Evolutionary conservation across 2,797 vertebrate species (phyloP), one percentile per base, ranked within the genome.

Genomic region (Tenualosa ilisha): DNA sequence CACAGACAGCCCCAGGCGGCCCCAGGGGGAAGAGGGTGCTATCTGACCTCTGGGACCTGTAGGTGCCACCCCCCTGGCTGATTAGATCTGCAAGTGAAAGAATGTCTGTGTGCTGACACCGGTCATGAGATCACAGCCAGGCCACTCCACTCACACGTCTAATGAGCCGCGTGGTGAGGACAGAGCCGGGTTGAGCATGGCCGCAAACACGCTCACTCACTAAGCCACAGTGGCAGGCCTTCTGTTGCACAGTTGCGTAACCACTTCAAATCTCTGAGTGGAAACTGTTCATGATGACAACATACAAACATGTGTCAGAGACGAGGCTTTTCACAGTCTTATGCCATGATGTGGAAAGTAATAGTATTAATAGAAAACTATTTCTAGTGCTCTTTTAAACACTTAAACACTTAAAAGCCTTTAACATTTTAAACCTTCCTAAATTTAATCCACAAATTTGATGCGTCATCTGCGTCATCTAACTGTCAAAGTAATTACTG

Each of bases 11-110:
- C 85, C 82, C 86, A 15, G 68, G 63, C 8, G 82, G 85, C 86
- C 85, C 82, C 31, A 11, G 84, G 83, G 83, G 83, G 68, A 63
- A 83, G 51, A 88, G 75, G 46, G 83, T 40, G 75, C 86, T 88
- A 87, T 90, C 89, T 90, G 87, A 88, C 91, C 90, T 81, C 37
- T 24, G 81, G 84, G 90, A 88, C 89, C 88, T 85, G 22, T 61
- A 89, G 89, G 89, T 90, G 87, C 87, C 88, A 87, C 83, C 86
- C 89, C 89, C 86, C 83, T 83, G 85, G 84, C 86, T 88, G 89
- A 85, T 89, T 87, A 87, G 85, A 88, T 89, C 87, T 88, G 50
- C 84, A 83, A 86, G 53, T 84, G 86, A 83, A 84, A 82, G 84
- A 85, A 89, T 91, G 88, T 89, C 82, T 89, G 86, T 86, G 87